A percentile compares a stretch with the other conserved stretches of the same genome.
Evolutionary conservation across 2,888 invertebrate genomes (phyloP).

Genomic region (Epinotia brunnichana): DNA sequence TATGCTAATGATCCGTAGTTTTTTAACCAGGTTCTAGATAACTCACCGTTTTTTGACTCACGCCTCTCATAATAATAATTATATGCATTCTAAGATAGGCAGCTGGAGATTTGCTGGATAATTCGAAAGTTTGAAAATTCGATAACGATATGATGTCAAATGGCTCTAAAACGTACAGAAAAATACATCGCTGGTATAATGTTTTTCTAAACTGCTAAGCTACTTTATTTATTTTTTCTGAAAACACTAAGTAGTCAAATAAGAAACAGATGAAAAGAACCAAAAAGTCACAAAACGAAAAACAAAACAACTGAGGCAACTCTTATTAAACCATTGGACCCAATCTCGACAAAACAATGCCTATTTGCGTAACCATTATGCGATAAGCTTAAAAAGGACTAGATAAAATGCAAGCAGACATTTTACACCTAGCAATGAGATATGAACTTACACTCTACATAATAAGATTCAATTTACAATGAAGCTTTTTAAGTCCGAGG

Average conservation of each 20-base stretch:
- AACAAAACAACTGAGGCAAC: constrained; percentile 10
- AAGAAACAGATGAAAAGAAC: neutral
- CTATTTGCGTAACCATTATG: constrained; percentile 41
- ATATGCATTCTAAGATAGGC: constrained; percentile 6
- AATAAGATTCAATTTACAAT: constrained; percentile 15
- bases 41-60: constrained; percentile 18
- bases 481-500: constrained; percentile 15
- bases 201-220: neutral
- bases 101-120: no score
- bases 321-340: constrained; percentile 39
- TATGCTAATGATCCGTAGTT: constrained; percentile 45
- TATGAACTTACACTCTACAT: constrained; percentile 7
- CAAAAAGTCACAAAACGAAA: neutral
- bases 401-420: constrained; percentile 34
- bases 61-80: constrained; percentile 22
- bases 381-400: constrained; percentile 33
- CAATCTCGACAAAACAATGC: constrained; percentile 38
- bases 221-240: neutral
- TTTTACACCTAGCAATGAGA: neutral
- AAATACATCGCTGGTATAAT: no score
- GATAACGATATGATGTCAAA: neutral
- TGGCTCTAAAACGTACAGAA: no score
- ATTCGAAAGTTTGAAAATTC: neutral
- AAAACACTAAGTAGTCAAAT: neutral
- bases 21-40: constrained; percentile 33